Percentiles rank a stretch among this genome's conserved stretches.
phyloP scores from a whole-genome alignment of 2,888 invertebrate genomes.

The Melinaea marsaeus region DNA sequence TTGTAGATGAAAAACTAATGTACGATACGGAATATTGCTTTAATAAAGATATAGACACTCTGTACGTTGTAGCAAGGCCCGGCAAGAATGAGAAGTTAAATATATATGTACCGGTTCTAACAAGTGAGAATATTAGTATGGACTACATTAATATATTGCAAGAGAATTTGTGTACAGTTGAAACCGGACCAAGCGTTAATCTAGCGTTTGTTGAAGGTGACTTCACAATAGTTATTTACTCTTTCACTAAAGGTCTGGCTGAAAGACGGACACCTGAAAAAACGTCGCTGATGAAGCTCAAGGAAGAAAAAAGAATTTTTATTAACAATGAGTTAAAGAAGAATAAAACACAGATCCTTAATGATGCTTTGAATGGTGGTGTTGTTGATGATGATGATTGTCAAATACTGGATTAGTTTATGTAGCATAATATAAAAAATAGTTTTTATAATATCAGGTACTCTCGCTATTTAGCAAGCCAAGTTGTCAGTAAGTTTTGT shows the following conservation, averaged over 20 bases:
- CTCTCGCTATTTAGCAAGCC: no score
- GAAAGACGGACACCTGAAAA: constrained; percentile 49
- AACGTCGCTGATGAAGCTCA: constrained; percentile 42
- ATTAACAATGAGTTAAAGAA: constrained; percentile 65
- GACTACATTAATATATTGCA: constrained; percentile 59
- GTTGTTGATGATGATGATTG: constrained; percentile 64
- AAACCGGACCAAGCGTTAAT: constrained; percentile 62
- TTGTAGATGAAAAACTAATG: constrained; percentile 70
- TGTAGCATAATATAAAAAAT: neutral
- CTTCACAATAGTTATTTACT: constrained; percentile 66
- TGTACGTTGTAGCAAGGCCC: constrained; percentile 66
- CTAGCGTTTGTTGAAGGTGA: constrained; percentile 69
- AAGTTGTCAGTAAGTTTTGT: no score
- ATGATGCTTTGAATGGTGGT: constrained; percentile 64
- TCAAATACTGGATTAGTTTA: constrained; percentile 47
- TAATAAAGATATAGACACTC: constrained; percentile 62
- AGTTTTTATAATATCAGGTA: no score
- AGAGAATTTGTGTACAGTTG: constrained; percentile 67
- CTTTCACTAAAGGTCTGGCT: constrained; percentile 58
- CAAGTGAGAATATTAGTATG: constrained; percentile 53
- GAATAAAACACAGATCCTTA: constrained; percentile 52
- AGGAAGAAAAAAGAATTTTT: constrained; percentile 55
- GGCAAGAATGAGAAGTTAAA: constrained; percentile 60
- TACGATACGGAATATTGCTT: constrained; percentile 71
- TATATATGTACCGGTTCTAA: constrained; percentile 66